phyloP scores from a whole-genome alignment of 1,140 invertebrate genomes.

The Bombus affinis region DNA sequence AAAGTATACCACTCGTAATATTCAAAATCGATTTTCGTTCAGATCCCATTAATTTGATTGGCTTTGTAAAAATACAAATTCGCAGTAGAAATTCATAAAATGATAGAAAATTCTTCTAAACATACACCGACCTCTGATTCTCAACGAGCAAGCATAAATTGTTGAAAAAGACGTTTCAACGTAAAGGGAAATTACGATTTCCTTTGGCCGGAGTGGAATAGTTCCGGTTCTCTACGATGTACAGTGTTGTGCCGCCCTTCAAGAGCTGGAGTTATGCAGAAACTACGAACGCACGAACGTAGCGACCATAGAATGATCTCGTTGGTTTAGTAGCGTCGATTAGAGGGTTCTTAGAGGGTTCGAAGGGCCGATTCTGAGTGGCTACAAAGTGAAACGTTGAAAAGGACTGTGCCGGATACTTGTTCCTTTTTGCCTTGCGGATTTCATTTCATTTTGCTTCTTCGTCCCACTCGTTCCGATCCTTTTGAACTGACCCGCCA shows the following conservation, averaged over 20 bases:
- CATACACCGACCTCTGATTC: too few species aligned
- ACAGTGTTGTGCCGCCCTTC: constrained; percentile 46
- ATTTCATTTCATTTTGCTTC: constrained; percentile 1
- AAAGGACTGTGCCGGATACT: constrained; percentile 18
- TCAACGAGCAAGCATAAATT: too few species aligned
- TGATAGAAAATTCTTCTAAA: too few species aligned
- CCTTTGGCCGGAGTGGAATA: neutral
- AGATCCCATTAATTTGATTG: too few species aligned
- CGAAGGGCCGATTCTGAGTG: constrained; percentile 54
- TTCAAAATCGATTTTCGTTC: too few species aligned
- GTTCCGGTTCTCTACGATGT: constrained; percentile 41
- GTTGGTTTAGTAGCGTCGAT: constrained; percentile 71
- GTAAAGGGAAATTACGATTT: neutral
- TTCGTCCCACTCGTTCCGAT: neutral
- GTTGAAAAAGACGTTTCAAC: neutral
- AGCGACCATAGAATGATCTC: constrained; percentile 51
- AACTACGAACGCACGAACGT: constrained; percentile 41
- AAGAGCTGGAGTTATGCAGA: constrained; percentile 58
- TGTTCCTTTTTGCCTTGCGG: neutral
- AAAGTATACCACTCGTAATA: too few species aligned
- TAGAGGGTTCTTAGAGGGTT: constrained; percentile 64
- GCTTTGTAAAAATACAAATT: too few species aligned
- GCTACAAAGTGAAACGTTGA: constrained; percentile 64
- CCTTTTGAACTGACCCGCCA: constrained; percentile 30
- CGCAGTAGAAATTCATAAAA: too few species aligned